Evolutionary conservation across 2,113 vertebrate genomes (phyloP).

Genomic region (Mirza zaza): DNA sequence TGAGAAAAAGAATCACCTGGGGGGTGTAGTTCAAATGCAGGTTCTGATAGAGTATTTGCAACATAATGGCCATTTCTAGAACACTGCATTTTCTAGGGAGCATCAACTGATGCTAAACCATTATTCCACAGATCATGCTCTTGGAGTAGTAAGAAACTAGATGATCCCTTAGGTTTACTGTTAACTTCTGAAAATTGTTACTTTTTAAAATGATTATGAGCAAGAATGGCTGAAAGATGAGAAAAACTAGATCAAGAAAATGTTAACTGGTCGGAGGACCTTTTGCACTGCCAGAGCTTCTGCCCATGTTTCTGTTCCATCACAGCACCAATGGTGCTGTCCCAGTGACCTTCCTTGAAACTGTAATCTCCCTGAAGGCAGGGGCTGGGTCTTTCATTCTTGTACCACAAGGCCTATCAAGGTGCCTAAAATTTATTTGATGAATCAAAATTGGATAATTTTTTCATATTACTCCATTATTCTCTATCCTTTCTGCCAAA

Average conservation of each 20-base stretch:
- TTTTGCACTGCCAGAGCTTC: rapidly evolving
- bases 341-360: not conserved
- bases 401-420: not conserved
- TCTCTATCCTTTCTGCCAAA: not conserved
- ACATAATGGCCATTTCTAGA: not conserved
- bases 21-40: not conserved
- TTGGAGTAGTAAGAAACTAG: not conserved
- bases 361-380: not conserved
- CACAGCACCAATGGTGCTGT: too few species aligned
- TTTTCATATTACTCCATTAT: not conserved
- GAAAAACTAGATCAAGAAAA: not conserved
- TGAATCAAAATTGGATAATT: not conserved
- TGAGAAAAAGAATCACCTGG: not conserved
- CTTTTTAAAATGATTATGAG: not conserved
- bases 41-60: not conserved
- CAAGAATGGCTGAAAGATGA: not conserved
- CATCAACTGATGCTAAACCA: not conserved
- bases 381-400: not conserved
- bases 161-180: not conserved
- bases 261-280: not conserved
- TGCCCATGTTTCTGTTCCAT: not conserved
- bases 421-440: not conserved
- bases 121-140: not conserved
- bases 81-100: not conserved
- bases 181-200: not conserved